Conservation (phyloP, 2,113 vertebrate genomes). For the Hippocampus comes region DNA sequence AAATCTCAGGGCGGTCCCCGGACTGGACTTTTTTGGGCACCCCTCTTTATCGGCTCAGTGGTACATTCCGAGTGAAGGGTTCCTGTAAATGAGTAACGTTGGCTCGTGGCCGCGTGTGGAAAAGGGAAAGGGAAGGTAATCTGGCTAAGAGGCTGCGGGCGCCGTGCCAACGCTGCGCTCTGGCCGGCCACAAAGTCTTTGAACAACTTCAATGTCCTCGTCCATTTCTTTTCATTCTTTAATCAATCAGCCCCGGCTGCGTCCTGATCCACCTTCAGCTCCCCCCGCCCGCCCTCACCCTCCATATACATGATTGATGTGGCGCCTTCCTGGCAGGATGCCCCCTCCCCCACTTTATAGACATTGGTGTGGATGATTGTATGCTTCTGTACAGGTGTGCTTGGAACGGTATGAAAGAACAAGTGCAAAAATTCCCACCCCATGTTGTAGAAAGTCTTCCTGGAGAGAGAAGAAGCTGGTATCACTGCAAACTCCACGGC, state of each 20-base stretch:
- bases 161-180: conserved; percentile 40
- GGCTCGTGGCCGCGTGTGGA: conserved; percentile 19
- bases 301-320: conserved; percentile 41
- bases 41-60: neutral
- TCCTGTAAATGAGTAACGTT: conserved; percentile 38
- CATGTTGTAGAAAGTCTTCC: neutral
- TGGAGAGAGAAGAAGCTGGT: neutral
- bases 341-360: neutral
- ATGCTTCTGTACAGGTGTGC: neutral
- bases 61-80: conserved; percentile 16
- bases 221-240: conserved; percentile 54
- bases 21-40: neutral
- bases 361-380: neutral
- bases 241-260: conserved; percentile 60
- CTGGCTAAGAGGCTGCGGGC: conserved; percentile 56
- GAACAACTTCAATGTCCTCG: conserved; percentile 40
- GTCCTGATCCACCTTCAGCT: conserved; percentile 58
- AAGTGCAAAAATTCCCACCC: neutral
- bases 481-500: neutral
- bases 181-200: conserved; percentile 47
- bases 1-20: no score
- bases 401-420: neutral
- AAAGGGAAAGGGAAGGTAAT: conserved; percentile 66
- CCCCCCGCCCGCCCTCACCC: conserved; percentile 20
- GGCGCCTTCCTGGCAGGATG: conserved; percentile 9